These are phyloP conservation scores for Phasia obesa DNA, from an alignment of 2,888 invertebrate species.

Conservation along the genomic window DNA sequence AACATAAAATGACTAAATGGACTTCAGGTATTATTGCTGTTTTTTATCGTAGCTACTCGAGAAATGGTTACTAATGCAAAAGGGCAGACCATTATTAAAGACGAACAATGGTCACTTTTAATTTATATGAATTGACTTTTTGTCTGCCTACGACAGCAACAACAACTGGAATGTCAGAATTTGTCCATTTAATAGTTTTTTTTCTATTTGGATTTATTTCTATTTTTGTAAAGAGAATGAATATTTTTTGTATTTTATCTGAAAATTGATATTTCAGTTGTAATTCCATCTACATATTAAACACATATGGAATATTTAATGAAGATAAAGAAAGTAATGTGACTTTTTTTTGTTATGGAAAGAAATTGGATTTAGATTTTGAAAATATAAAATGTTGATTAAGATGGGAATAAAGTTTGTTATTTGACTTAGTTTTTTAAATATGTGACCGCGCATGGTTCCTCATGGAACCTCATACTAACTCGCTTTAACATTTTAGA, in stretches of 20 bases:
- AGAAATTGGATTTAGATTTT: neutral
- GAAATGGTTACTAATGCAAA: slow-evolving; percentile 7
- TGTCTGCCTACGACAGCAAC: slow-evolving; percentile 78
- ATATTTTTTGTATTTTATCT: neutral
- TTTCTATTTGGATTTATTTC: slow-evolving; percentile 46
- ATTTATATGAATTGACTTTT: slow-evolving; percentile 78
- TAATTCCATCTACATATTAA: slow-evolving; percentile 22
- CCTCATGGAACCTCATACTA: no score
- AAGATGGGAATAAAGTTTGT: neutral
- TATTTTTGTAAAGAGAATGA: slow-evolving; percentile 2
- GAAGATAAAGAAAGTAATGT: neutral
- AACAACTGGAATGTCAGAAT: slow-evolving; percentile 76
- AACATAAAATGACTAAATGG: slow-evolving; percentile 57
- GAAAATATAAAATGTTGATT: neutral
- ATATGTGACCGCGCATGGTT: no score
- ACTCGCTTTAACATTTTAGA: no score
- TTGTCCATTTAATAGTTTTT: slow-evolving; percentile 73
- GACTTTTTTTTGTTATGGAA: slow-evolving; percentile 22
- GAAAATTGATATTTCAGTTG: slow-evolving; percentile 44
- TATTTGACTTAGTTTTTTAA: no score
- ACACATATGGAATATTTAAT: slow-evolving; percentile 16
- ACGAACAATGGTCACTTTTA: slow-evolving; percentile 68
- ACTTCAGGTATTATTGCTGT: slow-evolving; percentile 64
- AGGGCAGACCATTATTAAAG: slow-evolving; percentile 54
- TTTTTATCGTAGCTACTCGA: slow-evolving; percentile 37